These are phyloP conservation scores for Dunckerocampus dactyliophorus DNA, from an alignment of 2,113 vertebrate genomes.

Conservation along the genomic window DNA sequence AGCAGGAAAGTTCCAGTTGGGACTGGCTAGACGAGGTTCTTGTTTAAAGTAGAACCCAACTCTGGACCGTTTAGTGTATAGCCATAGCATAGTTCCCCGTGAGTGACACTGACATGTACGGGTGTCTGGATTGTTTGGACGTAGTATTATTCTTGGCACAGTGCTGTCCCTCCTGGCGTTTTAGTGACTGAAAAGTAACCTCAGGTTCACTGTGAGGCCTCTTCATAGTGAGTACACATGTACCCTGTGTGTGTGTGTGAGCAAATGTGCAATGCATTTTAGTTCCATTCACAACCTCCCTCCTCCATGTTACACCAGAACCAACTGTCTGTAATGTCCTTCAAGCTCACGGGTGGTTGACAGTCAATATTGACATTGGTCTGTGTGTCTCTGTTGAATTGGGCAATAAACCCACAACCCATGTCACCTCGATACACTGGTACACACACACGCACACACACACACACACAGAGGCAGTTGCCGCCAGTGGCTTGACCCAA, in stretches of 20 bases:
- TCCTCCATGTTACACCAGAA: slow-evolving; percentile 29
- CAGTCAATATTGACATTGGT: slow-evolving; percentile 68
- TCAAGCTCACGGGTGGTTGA: slow-evolving; percentile 66
- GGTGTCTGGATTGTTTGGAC: slow-evolving; percentile 42
- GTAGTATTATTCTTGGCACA: slow-evolving; percentile 43
- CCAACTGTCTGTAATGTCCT: slow-evolving; percentile 50
- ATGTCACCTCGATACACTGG: slow-evolving; percentile 46
- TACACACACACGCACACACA: slow-evolving; percentile 35
- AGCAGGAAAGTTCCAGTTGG: slow-evolving; percentile 29
- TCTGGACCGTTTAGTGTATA: slow-evolving; percentile 29
- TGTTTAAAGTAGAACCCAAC: slow-evolving; percentile 43
- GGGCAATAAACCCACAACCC: slow-evolving; percentile 28
- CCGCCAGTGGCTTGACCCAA: slow-evolving; percentile 46
- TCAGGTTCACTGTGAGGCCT: slow-evolving; percentile 38
- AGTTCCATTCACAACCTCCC: slow-evolving; percentile 18
- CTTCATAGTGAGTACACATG: slow-evolving; percentile 18
- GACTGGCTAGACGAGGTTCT: slow-evolving; percentile 25
- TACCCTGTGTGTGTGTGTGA: background rate
- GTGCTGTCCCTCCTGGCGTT: slow-evolving; percentile 26
- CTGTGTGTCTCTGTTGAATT: slow-evolving; percentile 54
- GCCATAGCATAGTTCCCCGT: slow-evolving; percentile 56
- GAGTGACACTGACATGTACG: slow-evolving; percentile 33
- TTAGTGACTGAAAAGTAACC: slow-evolving; percentile 14
- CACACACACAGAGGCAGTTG: slow-evolving; percentile 42
- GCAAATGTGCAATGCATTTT: slow-evolving; percentile 16